phyloP scores from a whole-genome alignment of 2,888 invertebrate genomes.

The Amphiduros pacificus region DNA sequence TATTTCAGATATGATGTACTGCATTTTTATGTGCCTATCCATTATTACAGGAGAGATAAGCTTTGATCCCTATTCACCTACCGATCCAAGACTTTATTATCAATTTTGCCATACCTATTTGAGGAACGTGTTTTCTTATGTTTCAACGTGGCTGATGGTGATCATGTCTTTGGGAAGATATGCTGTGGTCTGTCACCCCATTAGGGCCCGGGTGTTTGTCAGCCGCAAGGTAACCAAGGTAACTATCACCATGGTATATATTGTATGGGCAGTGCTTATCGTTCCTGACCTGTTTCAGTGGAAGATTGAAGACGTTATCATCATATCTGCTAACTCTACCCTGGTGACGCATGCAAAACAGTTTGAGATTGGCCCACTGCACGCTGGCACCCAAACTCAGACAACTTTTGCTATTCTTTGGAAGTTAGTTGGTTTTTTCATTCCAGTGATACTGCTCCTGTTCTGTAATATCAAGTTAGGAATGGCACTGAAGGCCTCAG shows the following conservation, averaged over 20 bases:
- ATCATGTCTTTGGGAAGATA: slow-evolving; percentile 56
- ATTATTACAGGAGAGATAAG: too few species aligned
- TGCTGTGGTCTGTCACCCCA: slow-evolving; percentile 55
- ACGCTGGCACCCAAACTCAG: too few species aligned
- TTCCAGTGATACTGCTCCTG: slow-evolving; percentile 47
- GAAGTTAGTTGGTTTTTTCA: slow-evolving; percentile 50
- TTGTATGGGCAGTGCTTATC: slow-evolving; percentile 19
- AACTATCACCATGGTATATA: slow-evolving; percentile 34
- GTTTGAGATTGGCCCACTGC: too few species aligned
- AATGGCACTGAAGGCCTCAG: slow-evolving; percentile 25
- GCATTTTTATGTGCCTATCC: slow-evolving; percentile 40
- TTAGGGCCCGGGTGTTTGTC: slow-evolving; percentile 51
- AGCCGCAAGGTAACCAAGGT: slow-evolving; percentile 44
- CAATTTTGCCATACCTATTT: slow-evolving; percentile 33
- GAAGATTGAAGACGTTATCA: slow-evolving; percentile 9
- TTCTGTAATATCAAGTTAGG: slow-evolving; percentile 53
- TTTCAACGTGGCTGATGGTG: slow-evolving; percentile 55
- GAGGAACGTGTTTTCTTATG: slow-evolving; percentile 53
- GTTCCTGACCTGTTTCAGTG: slow-evolving; percentile 24
- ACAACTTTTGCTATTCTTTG: slow-evolving; percentile 33
- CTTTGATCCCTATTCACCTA: slow-evolving; percentile 30
- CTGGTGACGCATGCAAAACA: too few species aligned
- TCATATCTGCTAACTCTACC: slow-evolving; percentile 20
- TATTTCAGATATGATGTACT: slow-evolving; percentile 54
- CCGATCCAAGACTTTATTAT: slow-evolving; percentile 32